These are phyloP conservation scores for Cairina moschata DNA, from an alignment of 2,113 vertebrate species.

Conservation along the genomic window DNA sequence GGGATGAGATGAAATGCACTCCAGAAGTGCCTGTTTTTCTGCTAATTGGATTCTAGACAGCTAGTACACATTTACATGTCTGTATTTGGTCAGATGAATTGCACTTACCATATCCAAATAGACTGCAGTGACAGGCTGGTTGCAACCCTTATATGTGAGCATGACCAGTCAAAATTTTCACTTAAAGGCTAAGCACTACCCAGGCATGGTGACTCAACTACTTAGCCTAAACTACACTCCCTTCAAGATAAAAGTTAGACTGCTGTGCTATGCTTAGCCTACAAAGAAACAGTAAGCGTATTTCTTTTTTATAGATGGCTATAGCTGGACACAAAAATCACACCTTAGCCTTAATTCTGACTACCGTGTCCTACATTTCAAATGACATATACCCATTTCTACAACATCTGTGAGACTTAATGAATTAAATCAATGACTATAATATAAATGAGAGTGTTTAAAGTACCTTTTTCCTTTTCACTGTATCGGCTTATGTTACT, in stretches of 20 bases:
- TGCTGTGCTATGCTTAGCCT: background rate
- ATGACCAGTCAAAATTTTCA: background rate
- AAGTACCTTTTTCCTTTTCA: constrained; percentile 97
- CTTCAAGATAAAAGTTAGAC: background rate
- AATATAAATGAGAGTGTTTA: background rate
- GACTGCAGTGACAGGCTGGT: background rate
- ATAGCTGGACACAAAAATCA: background rate
- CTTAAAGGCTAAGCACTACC: background rate
- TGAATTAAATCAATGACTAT: background rate
- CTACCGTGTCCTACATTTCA: background rate
- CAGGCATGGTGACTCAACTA: background rate
- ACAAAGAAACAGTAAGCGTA: background rate
- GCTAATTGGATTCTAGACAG: background rate
- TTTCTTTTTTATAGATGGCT: background rate
- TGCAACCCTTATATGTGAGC: background rate
- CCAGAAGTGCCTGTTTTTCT: background rate
- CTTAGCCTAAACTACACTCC: background rate
- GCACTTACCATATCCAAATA: background rate
- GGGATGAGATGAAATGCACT: background rate
- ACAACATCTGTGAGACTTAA: background rate
- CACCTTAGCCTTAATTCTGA: background rate
- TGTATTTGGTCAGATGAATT: background rate
- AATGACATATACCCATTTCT: background rate
- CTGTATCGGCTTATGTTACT: constrained; percentile 98
- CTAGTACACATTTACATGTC: background rate